Percentiles rank a stretch among this genome's conserved stretches.
These are phyloP conservation scores for Phortica okadai DNA, from an alignment of 2,888 invertebrate species.

Conservation along the genomic window DNA sequence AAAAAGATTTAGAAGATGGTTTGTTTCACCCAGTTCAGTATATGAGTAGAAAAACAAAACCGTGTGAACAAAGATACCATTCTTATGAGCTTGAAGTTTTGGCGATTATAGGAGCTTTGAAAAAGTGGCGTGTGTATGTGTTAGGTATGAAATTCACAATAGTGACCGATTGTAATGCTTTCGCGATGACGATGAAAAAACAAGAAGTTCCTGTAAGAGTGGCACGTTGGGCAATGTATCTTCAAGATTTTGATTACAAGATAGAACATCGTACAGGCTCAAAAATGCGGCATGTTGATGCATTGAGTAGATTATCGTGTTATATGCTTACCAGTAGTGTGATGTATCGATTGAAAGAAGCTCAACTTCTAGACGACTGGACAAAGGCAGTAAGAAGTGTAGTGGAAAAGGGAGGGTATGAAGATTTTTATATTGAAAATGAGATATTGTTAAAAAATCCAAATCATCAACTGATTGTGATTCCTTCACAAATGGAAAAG, in stretches of 20 bases:
- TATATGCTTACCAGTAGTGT: conserved; percentile 25
- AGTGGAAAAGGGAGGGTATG: conserved; percentile 13
- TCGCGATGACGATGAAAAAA: conserved; percentile 18
- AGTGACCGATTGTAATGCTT: conserved; percentile 49
- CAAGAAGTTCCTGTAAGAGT: conserved; percentile 38
- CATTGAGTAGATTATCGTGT: conserved; percentile 30
- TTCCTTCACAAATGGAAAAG: no score
- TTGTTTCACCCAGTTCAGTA: conserved; percentile 34
- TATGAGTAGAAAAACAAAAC: conserved; percentile 40
- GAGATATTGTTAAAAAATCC: neutral
- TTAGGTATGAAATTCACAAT: conserved; percentile 43
- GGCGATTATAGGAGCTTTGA: conserved; percentile 54
- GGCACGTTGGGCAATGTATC: conserved; percentile 42
- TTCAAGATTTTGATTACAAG: no score
- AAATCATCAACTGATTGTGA: no score
- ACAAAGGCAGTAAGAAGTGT: neutral
- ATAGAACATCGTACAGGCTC: conserved; percentile 42
- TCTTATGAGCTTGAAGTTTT: conserved; percentile 59
- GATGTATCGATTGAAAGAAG: conserved; percentile 9
- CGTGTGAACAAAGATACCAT: conserved; percentile 38
- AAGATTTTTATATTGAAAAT: conserved; percentile 28
- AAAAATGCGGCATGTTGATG: conserved; percentile 44
- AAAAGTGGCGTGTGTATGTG: conserved; percentile 52
- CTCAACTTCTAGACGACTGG: conserved; percentile 23
- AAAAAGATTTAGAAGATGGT: conserved; percentile 43